phyloP scores from a whole-genome alignment of 1,140 invertebrate species.

The Hylaeus volcanicus region DNA sequence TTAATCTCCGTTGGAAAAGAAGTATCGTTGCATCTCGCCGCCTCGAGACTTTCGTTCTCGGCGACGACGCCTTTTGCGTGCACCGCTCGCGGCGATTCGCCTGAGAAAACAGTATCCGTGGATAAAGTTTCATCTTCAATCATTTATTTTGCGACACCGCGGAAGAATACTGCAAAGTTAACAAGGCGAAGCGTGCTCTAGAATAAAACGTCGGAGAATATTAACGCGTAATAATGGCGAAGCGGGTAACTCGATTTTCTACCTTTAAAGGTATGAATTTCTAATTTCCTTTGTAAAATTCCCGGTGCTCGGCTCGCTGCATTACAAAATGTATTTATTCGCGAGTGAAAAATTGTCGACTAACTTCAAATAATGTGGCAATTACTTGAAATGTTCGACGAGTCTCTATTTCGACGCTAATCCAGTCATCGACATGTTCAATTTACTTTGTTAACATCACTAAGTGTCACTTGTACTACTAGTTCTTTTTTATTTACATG shows the following conservation, averaged over 20 bases:
- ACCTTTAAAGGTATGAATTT: too few species aligned
- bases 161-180: background rate
- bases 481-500: too few species aligned
- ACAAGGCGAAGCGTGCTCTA: background rate
- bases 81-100: background rate
- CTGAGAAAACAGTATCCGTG: background rate
- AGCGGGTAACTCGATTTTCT: background rate
- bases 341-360: background rate
- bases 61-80: background rate
- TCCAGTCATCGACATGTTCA: too few species aligned
- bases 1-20: constrained; percentile 33
- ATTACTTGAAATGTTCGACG: too few species aligned
- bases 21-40: constrained; percentile 24
- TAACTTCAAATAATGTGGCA: background rate
- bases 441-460: too few species aligned
- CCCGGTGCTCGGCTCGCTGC: too few species aligned
- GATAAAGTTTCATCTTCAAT: background rate
- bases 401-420: too few species aligned
- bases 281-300: too few species aligned
- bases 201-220: background rate
- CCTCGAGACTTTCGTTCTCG: background rate
- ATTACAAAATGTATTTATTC: too few species aligned
- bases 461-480: too few species aligned
- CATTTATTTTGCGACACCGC: background rate
- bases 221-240: too few species aligned